phyloP scores from a whole-genome alignment of 2,888 invertebrate genomes.

The Lumbricus terrestris region DNA sequence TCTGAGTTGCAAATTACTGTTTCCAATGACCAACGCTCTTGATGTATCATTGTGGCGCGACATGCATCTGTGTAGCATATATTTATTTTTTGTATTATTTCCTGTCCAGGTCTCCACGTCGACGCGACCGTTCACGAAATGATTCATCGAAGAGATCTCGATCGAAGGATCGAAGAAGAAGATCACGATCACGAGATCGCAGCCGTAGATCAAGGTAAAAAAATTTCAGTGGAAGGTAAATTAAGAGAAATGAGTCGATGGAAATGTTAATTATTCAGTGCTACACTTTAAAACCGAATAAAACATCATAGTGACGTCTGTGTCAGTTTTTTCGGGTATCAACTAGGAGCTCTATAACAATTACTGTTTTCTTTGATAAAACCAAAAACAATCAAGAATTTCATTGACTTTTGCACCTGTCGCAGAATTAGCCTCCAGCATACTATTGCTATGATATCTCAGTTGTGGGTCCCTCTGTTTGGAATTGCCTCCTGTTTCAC shows the following conservation, averaged over 20 bases:
- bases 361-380: background rate
- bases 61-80: too few relatives aligned
- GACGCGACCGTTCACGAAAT: background rate
- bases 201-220: slow-evolving; percentile 9
- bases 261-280: background rate
- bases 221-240: too few relatives aligned
- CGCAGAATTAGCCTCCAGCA: background rate
- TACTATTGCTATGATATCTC: too few relatives aligned
- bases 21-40: too few relatives aligned
- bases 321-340: too few relatives aligned
- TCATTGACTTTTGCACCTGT: background rate
- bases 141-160: background rate
- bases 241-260: too few relatives aligned
- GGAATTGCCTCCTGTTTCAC: too few relatives aligned
- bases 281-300: background rate
- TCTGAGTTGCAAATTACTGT: too few relatives aligned
- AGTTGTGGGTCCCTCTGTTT: too few relatives aligned
- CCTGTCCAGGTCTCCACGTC: background rate
- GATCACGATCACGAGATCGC: slow-evolving; percentile 23
- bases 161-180: slow-evolving; percentile 7
- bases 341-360: too few relatives aligned
- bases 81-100: background rate
- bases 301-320: background rate
- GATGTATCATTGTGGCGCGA: too few relatives aligned
- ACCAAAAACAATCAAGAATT: background rate